phyloP scores from a whole-genome alignment of 2,113 vertebrate genomes.

The Ploceus nigricollis region DNA sequence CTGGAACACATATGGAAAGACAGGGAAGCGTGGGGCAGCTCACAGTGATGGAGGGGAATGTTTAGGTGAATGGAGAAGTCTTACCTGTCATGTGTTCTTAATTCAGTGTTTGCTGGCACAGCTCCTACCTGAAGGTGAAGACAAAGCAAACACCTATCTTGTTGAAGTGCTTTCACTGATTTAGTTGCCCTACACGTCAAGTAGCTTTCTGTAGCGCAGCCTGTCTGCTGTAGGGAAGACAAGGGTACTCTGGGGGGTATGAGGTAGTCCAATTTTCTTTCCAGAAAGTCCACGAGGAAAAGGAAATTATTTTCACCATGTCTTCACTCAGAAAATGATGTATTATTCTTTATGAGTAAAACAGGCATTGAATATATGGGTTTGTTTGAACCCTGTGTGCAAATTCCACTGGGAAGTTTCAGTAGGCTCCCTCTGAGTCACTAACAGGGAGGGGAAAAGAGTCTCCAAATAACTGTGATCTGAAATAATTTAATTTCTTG shows the following conservation, averaged over 20 bases:
- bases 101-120: neutral
- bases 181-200: neutral
- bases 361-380: neutral
- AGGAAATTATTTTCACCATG: neutral
- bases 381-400: neutral
- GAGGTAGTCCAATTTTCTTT: neutral
- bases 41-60: neutral
- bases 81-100: neutral
- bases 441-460: neutral
- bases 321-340: neutral
- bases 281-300: neutral
- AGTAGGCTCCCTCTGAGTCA: neutral
- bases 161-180: neutral
- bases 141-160: neutral
- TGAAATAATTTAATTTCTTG: neutral
- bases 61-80: neutral
- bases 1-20: accelerated
- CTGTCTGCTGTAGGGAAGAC: neutral
- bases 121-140: neutral
- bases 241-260: accelerated
- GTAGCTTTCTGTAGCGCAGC: neutral
- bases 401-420: neutral
- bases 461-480: neutral
- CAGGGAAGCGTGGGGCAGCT: neutral
- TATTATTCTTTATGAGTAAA: neutral